These are phyloP conservation scores for Leptoteleia sp. DNA, from an alignment of 1,140 invertebrate species.

Conservation along the genomic window DNA sequence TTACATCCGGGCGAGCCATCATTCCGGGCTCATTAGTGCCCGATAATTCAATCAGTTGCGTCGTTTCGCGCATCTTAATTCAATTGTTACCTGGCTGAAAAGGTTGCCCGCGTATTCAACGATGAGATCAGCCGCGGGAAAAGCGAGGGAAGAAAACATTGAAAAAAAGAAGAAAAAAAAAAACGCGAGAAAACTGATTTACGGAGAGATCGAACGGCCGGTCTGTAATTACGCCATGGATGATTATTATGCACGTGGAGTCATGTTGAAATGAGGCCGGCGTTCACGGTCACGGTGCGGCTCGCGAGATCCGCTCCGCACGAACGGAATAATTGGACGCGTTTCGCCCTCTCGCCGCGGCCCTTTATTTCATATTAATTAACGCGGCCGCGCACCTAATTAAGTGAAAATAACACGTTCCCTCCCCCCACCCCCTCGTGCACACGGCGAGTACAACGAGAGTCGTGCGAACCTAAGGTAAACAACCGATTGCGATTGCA, in stretches of 20 bases:
- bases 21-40: background rate
- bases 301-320: constrained; percentile 1
- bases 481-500: constrained; percentile 22
- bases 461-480: constrained; percentile 26
- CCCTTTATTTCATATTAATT: constrained; percentile 45
- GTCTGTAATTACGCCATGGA: constrained; percentile 26
- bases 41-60: constrained; percentile 1
- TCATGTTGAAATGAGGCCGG: constrained; percentile 31
- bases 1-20: no score
- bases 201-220: constrained; percentile 27
- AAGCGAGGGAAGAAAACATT: background rate
- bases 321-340: constrained; percentile 16
- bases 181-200: constrained; percentile 21
- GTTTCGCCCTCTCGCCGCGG: constrained; percentile 35
- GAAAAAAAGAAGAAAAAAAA: background rate
- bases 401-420: constrained; percentile 44
- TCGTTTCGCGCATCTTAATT: constrained; percentile 2
- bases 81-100: no score
- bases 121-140: background rate
- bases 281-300: constrained; percentile 47
- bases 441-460: background rate
- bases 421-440: background rate
- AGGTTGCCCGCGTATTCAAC: no score
- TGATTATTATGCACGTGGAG: constrained; percentile 37
- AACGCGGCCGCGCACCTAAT: constrained; percentile 40